Evolutionary conservation across 2,888 invertebrate genomes (phyloP).

Genomic region (Cheilosia pagana): DNA sequence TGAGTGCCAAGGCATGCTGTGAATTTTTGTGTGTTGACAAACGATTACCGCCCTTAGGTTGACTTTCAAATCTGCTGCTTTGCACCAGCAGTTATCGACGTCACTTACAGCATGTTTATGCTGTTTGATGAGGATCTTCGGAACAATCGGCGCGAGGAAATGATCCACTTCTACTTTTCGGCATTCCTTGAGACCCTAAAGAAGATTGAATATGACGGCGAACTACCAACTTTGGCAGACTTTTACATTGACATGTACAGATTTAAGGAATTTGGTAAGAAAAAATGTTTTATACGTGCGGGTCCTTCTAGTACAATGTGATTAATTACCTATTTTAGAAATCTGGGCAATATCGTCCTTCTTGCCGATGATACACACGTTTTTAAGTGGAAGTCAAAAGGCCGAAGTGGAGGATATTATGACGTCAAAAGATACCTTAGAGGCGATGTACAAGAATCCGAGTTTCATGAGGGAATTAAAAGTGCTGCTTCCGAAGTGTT

Average conservation of each 20-base stretch:
- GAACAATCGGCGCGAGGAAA: constrained; percentile 43
- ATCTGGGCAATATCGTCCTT: constrained; percentile 20
- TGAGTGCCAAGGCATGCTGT: not conserved
- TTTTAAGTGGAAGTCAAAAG: constrained; percentile 6
- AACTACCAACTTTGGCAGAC: constrained; percentile 42
- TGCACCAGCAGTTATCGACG: constrained; percentile 52
- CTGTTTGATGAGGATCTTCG: constrained; percentile 43
- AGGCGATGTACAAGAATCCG: constrained; percentile 8
- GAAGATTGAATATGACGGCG: constrained; percentile 35
- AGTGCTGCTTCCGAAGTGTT: constrained; percentile 26
- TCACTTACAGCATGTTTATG: constrained; percentile 44
- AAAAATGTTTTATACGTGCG: too few species aligned
- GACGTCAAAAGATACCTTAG: not conserved
- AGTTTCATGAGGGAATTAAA: constrained; percentile 26
- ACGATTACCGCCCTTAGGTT: constrained; percentile 13
- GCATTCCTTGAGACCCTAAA: constrained; percentile 44
- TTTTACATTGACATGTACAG: constrained; percentile 50
- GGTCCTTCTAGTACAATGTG: not conserved
- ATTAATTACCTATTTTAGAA: constrained; percentile 20
- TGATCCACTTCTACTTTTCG: constrained; percentile 49
- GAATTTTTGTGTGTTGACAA: not conserved
- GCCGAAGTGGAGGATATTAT: not conserved
- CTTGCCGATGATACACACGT: constrained; percentile 23
- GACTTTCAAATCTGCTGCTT: constrained; percentile 61
- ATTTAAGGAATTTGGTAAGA: constrained; percentile 48